Conservation (phyloP, 1,140 invertebrate genomes). For the Conopomorpha cramerella region DNA sequence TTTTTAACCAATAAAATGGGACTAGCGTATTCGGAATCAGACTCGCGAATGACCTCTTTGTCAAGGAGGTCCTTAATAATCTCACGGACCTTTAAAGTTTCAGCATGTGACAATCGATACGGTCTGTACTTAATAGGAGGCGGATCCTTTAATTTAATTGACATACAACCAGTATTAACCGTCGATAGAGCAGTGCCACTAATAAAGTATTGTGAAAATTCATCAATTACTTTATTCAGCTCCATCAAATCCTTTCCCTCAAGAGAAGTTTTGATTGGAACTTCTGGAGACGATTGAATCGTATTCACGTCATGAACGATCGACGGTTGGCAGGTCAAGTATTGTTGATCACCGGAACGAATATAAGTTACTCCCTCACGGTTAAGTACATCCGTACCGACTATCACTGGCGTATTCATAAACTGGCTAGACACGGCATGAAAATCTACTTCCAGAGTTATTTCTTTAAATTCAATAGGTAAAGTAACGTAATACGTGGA, state of each 20-base stretch:
- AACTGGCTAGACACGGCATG: neutral
- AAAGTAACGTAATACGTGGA: neutral
- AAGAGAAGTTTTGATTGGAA: neutral
- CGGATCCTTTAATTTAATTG: no score
- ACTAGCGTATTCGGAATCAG: no score
- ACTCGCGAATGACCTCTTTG: no score
- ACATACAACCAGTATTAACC: no score
- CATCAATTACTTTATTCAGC: neutral
- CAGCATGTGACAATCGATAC: no score
- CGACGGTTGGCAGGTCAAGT: neutral
- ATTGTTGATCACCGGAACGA: neutral
- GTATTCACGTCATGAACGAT: neutral
- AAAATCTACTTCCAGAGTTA: conserved; percentile 3
- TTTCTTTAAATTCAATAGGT: conserved; percentile 2
- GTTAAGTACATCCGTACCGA: conserved; percentile 5
- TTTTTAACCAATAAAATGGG: no score
- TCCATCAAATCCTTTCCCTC: neutral
- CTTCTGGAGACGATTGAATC: neutral
- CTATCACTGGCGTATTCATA: conserved; percentile 3
- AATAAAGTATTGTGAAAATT: neutral
- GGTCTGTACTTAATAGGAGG: no score
- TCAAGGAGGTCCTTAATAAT: no score
- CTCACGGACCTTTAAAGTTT: no score
- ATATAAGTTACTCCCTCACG: neutral
- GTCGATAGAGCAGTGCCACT: neutral